A percentile compares a stretch with the other conserved stretches of the same genome.
Evolutionary conservation across 2,797 vertebrate species (phyloP).

Genomic region (Sebastes trivittatus): DNA sequence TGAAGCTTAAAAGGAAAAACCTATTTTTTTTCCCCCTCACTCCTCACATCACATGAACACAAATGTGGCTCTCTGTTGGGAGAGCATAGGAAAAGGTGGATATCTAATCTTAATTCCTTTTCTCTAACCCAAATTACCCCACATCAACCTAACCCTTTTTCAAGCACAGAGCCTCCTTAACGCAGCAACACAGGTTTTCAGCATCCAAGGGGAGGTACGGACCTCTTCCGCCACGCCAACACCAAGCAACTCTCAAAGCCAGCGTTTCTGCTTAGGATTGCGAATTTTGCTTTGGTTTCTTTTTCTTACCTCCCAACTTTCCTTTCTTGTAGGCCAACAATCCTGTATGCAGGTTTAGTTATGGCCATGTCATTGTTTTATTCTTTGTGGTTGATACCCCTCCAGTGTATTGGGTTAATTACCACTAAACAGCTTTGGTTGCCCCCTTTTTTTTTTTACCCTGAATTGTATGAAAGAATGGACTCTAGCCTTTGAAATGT

Average conservation of each 20-base stretch:
- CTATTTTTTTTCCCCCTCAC: constrained; percentile 40
- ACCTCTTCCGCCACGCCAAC: constrained; percentile 78
- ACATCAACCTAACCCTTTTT: constrained; percentile 86
- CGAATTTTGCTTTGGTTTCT: constrained; percentile 65
- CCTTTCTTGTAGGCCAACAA: constrained; percentile 76
- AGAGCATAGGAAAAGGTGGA: constrained; percentile 80
- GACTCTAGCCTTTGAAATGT: constrained; percentile 46
- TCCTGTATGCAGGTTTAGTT: constrained; percentile 80
- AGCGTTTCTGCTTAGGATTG: constrained; percentile 75
- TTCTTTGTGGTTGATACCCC: constrained; percentile 68
- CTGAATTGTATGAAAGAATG: constrained; percentile 29
- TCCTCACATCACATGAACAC: constrained; percentile 70
- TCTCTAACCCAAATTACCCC: constrained; percentile 89
- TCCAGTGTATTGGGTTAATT: constrained; percentile 56
- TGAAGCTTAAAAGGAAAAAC: constrained; percentile 68
- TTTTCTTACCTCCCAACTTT: constrained; percentile 67
- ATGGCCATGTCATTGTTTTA: constrained; percentile 56
- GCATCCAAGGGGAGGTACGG: constrained; percentile 82
- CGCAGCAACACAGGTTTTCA: constrained; percentile 84
- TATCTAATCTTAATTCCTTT: constrained; percentile 85
- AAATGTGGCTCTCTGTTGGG: constrained; percentile 76
- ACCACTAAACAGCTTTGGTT: constrained; percentile 49
- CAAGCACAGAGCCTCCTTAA: constrained; percentile 86
- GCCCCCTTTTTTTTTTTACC: constrained; percentile 23
- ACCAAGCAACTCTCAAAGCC: constrained; percentile 78